phyloP scores from a whole-genome alignment of 2,113 vertebrate genomes.

The Pelobates fuscus region DNA sequence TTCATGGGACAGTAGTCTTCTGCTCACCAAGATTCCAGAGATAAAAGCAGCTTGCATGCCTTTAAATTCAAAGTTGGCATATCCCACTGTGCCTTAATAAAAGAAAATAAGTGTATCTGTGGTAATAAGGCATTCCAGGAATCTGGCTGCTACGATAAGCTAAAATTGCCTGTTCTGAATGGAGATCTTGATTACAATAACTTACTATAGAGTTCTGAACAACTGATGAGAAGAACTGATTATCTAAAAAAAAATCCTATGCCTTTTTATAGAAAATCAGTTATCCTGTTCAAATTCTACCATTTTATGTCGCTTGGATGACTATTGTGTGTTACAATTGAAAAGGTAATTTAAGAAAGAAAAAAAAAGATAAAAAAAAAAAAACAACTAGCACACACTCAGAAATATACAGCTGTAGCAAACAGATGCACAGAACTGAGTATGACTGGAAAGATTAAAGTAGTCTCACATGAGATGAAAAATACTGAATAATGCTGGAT shows the following conservation, averaged over 20 bases:
- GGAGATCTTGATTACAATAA: slow-evolving; percentile 36
- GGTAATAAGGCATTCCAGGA: not conserved
- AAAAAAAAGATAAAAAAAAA: too few species aligned
- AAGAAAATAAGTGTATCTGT: slow-evolving; percentile 5
- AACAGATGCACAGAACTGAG: too few species aligned
- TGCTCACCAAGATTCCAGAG: too few species aligned
- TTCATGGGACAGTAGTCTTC: too few species aligned
- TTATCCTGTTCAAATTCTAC: not conserved
- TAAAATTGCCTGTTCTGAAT: slow-evolving; percentile 30
- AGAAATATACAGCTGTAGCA: too few species aligned
- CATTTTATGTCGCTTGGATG: not conserved
- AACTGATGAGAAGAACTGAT: slow-evolving; percentile 19
- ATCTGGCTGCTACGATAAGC: slow-evolving; percentile 14
- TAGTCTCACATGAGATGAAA: too few species aligned
- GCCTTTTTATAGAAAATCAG: slow-evolving; percentile 2
- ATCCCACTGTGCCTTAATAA: not conserved
- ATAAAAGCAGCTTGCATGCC: too few species aligned
- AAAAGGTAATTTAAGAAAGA: not conserved
- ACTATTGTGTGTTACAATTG: not conserved
- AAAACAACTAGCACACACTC: too few species aligned
- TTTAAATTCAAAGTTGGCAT: too few species aligned
- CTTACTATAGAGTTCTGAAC: slow-evolving; percentile 9
- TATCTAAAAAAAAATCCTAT: not conserved
- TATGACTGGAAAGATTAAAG: too few species aligned
- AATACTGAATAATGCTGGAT: too few species aligned